Evolutionary conservation across 2,113 vertebrate genomes (phyloP).

Genomic region (Pyxicephalus adspersus): DNA sequence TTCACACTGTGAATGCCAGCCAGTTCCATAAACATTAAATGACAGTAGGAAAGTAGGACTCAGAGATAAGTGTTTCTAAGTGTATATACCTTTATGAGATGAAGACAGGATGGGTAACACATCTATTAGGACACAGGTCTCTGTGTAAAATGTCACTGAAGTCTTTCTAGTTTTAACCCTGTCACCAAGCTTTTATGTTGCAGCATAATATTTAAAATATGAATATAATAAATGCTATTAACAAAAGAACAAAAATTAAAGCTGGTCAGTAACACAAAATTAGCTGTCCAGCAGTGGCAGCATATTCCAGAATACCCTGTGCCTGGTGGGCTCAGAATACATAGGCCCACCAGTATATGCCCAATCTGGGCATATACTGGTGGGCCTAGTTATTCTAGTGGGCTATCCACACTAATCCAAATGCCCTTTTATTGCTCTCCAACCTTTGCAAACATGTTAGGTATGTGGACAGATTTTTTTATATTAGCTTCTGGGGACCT

Average conservation of each 20-base stretch:
- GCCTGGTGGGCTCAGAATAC: too few species aligned
- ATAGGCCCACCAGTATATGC: too few species aligned
- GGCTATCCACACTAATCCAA: too few species aligned
- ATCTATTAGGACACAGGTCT: conserved; percentile 56
- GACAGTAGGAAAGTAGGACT: conserved; percentile 58
- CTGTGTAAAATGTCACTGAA: conserved; percentile 58
- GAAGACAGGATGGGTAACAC: not conserved
- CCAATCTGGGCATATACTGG: too few species aligned
- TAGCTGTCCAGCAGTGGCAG: too few species aligned
- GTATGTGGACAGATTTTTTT: too few species aligned
- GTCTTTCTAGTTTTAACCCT: conserved; percentile 12
- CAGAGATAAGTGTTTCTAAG: conserved; percentile 48
- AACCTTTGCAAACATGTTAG: too few species aligned
- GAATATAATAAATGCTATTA: not conserved
- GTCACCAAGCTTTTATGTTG: not conserved
- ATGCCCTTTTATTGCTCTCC: too few species aligned
- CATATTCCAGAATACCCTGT: too few species aligned
- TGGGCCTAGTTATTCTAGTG: too few species aligned
- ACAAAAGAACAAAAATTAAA: not conserved
- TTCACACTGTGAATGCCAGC: conserved; percentile 60
- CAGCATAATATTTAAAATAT: not conserved
- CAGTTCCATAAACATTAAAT: conserved; percentile 6
- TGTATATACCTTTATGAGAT: conserved; percentile 14
- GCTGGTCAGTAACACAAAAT: not conserved
- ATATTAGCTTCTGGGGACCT: too few species aligned